phyloP scores from a whole-genome alignment of 2,888 invertebrate species.

The Eupithecia centaureata region DNA sequence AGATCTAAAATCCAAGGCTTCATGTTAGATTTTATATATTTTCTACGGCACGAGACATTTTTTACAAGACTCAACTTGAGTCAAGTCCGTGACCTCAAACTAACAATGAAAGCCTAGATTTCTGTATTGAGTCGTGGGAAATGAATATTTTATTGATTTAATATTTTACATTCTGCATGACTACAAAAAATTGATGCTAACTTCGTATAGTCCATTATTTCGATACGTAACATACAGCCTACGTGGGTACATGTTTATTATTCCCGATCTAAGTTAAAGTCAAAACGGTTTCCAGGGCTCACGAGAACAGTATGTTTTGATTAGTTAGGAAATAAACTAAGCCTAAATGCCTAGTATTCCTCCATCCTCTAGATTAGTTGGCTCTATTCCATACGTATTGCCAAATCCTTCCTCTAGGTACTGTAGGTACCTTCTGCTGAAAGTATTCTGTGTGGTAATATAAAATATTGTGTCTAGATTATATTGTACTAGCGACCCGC shows the following conservation, averaged over 20 bases:
- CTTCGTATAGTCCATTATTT: no score
- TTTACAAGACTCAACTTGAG: neutral
- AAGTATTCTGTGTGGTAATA: no score
- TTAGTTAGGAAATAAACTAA: neutral
- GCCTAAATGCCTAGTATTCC: neutral
- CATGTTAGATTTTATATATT: neutral
- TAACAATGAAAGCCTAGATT: neutral
- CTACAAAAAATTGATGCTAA: no score
- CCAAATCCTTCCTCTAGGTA: neutral
- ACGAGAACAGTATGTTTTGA: neutral
- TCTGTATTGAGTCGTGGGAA: neutral
- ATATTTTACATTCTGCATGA: no score
- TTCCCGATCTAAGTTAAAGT: no score
- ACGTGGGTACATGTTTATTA: no score
- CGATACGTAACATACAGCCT: no score
- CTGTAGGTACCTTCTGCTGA: no score
- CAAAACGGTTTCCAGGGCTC: neutral
- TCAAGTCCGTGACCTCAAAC: neutral
- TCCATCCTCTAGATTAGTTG: neutral
- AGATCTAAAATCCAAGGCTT: neutral
- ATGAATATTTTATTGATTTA: neutral
- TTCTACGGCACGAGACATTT: neutral
- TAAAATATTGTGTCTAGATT: no score
- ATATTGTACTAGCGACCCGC: no score
- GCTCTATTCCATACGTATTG: neutral